Evolutionary conservation across 2,797 vertebrate genomes (phyloP).

Genomic region (Capromys pilorides): DNA sequence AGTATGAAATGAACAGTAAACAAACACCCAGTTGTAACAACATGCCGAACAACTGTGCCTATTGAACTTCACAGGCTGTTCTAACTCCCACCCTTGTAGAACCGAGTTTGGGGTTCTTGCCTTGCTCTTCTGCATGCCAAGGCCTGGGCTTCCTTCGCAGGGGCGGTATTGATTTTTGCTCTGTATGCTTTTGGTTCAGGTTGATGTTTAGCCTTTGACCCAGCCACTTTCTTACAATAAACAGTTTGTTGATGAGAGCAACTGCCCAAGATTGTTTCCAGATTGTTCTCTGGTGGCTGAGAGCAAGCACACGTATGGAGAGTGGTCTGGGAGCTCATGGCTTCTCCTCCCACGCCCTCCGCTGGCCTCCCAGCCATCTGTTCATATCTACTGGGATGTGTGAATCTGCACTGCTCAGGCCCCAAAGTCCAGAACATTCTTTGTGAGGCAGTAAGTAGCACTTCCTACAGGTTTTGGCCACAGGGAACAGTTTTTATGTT

Average conservation of each 20-base stretch:
- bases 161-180: slow-evolving; percentile 57
- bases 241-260: slow-evolving; percentile 89
- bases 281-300: slow-evolving; percentile 81
- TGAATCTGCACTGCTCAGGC: not conserved
- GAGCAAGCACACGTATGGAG: slow-evolving; percentile 74
- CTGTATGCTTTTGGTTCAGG: slow-evolving; percentile 84
- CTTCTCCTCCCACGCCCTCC: not conserved
- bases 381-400: not conserved
- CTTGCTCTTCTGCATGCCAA: not conserved
- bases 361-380: not conserved
- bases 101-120: not conserved
- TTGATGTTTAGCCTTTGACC: slow-evolving; percentile 89
- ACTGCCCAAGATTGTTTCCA: slow-evolving; percentile 92
- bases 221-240: slow-evolving; percentile 90
- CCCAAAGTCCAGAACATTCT: not conserved
- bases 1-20: not conserved
- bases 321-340: not conserved
- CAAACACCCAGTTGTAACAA: not conserved
- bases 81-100: fast-evolving
- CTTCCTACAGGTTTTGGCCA: slow-evolving; percentile 39
- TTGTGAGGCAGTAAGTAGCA: not conserved
- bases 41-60: fast-evolving
- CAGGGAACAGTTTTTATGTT: not conserved
- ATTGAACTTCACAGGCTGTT: fast-evolving
- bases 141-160: not conserved